Evolutionary conservation across 2,888 invertebrate genomes (phyloP).

Genomic region (Exocentrus adspersus): DNA sequence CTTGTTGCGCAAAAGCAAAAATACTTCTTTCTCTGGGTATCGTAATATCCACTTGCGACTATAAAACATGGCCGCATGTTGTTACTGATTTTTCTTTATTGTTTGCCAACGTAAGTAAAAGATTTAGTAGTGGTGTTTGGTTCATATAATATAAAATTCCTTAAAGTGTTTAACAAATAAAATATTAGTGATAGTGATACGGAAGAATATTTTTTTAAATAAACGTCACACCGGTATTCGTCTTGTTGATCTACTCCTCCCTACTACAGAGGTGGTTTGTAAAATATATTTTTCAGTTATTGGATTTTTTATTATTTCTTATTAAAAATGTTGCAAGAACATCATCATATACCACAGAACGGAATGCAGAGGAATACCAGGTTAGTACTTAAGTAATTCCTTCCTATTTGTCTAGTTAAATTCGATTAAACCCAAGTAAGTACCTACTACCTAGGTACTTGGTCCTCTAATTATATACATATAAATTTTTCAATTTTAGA

Average conservation of each 20-base stretch:
- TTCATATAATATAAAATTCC: conserved; percentile 50
- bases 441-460: not conserved
- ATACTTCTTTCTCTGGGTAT: not conserved
- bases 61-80: conserved; percentile 88
- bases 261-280: conserved; percentile 42
- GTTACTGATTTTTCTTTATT: conserved; percentile 81
- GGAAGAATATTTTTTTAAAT: conserved; percentile 31
- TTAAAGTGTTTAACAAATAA: conserved; percentile 28
- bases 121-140: conserved; percentile 67
- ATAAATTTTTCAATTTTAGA: conserved; percentile 48
- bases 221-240: conserved; percentile 46
- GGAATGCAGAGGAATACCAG: conserved; percentile 73
- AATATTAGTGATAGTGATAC: conserved; percentile 30
- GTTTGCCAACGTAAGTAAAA: conserved; percentile 74
- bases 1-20: not conserved
- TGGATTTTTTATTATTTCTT: conserved; percentile 41
- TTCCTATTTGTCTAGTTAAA: conserved; percentile 5
- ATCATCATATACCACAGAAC: conserved; percentile 74
- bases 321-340: conserved; percentile 65
- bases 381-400: conserved; percentile 50
- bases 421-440: no score
- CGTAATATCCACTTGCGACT: conserved; percentile 48
- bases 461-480: no score
- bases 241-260: conserved; percentile 50
- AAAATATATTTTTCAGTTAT: conserved; percentile 34